Evolutionary conservation across 53 echinoderm and acorn worm species (phyloP), one percentile per base, ranked within the genome.

Genomic region (Temnopleurus reevesii): DNA sequence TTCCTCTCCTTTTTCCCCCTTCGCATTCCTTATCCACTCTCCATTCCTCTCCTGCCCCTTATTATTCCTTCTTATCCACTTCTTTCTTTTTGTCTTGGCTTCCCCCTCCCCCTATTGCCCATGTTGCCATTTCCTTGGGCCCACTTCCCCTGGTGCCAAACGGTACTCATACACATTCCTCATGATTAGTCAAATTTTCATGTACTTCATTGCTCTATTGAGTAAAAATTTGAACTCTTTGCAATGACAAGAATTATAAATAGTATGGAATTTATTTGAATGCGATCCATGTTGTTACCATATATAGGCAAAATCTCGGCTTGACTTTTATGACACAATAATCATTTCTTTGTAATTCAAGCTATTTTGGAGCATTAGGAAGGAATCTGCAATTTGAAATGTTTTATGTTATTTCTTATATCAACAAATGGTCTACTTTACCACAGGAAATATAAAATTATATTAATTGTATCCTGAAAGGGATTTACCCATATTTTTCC

Each of bases 351-450:
- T 71, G 71, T 71, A 71, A 71, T 71, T 71, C 41, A 21, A 71
- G 71, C 71, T 41, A 41, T 41, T 41, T 38, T 41, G 41, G 41
- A 41, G 63, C 31, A 34, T 33, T 33, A 15, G 63, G 34, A 34
- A 63, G 71, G 71, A 71, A 71, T 71, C 41, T 38, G 71, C 38
- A 71, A 41, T 41, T 38, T n/a, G 10, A 63, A 71, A 71, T 66
- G 36, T 38, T 2, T 7, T 12, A 41, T 71, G 71, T 43, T 41
- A 1, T 33, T 12, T 63, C 33, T 63, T 29, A 33, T 63, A 63
- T 63, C 21, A 41, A 41, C n/a, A n/a, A n/a, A 71, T 71, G 41
- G 38, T 71, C 8, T 38, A 71, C 4, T 41, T 38, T 71, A 71
- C n/a, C 5, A 4, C 18, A 31, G 63, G 63, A 63, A 63, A 63